Evolutionary conservation across 1,140 invertebrate species (phyloP).

Genomic region (Drosophila miranda): DNA sequence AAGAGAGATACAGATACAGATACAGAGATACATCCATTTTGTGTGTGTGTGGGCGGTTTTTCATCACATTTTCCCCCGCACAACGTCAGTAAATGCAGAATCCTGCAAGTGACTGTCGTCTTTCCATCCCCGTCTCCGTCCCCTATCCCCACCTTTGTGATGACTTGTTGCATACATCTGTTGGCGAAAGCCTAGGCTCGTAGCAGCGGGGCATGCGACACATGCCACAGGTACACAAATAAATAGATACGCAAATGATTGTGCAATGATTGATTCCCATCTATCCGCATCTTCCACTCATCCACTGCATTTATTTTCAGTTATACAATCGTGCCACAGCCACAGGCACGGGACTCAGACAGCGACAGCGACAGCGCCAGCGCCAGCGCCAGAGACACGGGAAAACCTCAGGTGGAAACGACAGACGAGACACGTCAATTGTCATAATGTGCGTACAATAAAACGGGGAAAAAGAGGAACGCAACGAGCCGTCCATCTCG

Average conservation of each 20-base stretch:
- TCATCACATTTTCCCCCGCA: conserved; percentile 38
- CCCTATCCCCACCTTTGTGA: neutral
- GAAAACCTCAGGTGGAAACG: conserved; percentile 25
- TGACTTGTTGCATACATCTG: conserved; percentile 45
- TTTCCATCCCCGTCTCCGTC: conserved; percentile 9
- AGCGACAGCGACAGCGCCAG: too few relatives aligned
- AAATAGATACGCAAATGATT: conserved; percentile 8
- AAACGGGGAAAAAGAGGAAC: conserved; percentile 6
- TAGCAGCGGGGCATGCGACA: conserved; percentile 16
- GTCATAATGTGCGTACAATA: conserved; percentile 32
- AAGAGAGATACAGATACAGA: conserved; percentile 12
- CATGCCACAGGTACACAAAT: conserved; percentile 3
- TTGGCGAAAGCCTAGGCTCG: conserved; percentile 10
- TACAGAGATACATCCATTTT: conserved; percentile 20
- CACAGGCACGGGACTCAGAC: neutral
- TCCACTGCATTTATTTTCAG: conserved; percentile 44
- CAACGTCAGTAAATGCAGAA: conserved; percentile 17
- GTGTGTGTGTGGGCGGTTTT: conserved; percentile 59
- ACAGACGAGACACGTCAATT: conserved; percentile 41
- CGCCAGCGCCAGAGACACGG: too few relatives aligned
- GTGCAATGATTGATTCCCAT: conserved; percentile 22
- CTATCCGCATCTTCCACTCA: conserved; percentile 1
- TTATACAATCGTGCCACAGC: conserved; percentile 34
- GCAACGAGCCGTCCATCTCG: conserved; percentile 3
- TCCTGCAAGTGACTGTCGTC: conserved; percentile 51